Evolutionary conservation across 2,113 vertebrate species (phyloP).

Genomic region (Brachyhypopomus gauderio): DNA sequence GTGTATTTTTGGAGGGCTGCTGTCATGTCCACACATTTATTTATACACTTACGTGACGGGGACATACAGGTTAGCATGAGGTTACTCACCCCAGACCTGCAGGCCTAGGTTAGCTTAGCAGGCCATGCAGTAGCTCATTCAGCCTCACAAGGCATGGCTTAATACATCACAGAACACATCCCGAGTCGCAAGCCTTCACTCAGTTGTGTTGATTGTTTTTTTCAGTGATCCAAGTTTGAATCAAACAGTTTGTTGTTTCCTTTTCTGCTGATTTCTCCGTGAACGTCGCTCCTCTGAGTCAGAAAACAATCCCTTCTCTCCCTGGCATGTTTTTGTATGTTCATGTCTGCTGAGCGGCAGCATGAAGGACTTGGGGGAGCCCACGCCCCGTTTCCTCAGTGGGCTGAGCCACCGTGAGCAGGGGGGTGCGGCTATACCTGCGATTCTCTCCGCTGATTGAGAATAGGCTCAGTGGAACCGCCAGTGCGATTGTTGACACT

Average conservation of each 20-base stretch:
- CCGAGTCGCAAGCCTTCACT: neutral
- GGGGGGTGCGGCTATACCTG: constrained; percentile 27
- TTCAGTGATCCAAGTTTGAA: neutral
- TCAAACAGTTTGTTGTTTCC: neutral
- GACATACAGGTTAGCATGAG: neutral
- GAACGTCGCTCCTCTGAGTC: neutral
- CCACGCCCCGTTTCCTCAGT: neutral
- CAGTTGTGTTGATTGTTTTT: neutral
- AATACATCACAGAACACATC: neutral
- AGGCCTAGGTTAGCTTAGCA: no score
- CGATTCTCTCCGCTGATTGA: constrained; percentile 32
- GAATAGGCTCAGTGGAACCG: constrained; percentile 34
- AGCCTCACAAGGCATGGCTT: no score
- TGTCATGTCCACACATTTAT: neutral
- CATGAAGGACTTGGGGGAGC: constrained; percentile 24
- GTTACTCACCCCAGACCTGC: neutral
- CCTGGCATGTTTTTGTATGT: neutral
- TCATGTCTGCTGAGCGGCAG: neutral
- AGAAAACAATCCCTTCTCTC: neutral
- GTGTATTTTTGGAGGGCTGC: neutral
- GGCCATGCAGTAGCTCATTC: no score
- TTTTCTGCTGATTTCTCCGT: no score
- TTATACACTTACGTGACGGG: no score
- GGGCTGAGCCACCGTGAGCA: constrained; percentile 1
- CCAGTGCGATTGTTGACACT: constrained; percentile 38